Evolutionary conservation across 1,140 invertebrate species (phyloP).

Genomic region (Melipona quadrifasciata): DNA sequence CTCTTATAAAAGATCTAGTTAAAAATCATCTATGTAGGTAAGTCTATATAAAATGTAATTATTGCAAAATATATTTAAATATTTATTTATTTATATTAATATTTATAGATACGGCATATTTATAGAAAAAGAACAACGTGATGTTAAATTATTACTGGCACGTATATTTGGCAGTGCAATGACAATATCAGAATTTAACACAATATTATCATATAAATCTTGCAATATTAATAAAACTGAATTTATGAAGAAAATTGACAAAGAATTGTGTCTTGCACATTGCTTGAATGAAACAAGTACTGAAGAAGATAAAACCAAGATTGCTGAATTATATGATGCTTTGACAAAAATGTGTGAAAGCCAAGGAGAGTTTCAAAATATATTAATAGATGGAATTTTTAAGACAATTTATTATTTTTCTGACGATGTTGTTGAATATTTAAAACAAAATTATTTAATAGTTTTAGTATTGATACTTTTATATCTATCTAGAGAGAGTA

Average conservation of each 20-base stretch:
- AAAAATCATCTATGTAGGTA: slow-evolving; percentile 76
- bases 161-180: slow-evolving; percentile 77
- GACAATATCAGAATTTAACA: slow-evolving; percentile 79
- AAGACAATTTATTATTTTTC: slow-evolving; percentile 69
- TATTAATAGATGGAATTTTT: slow-evolving; percentile 71
- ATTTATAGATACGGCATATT: slow-evolving; percentile 73
- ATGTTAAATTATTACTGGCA: slow-evolving; percentile 81
- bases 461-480: slow-evolving; percentile 77
- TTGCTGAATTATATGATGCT: slow-evolving; percentile 70
- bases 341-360: slow-evolving; percentile 71
- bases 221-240: slow-evolving; percentile 82
- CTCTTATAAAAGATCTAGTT: slow-evolving; percentile 82
- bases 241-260: slow-evolving; percentile 83
- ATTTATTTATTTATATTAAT: slow-evolving; percentile 19
- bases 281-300: slow-evolving; percentile 60
- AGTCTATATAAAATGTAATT: slow-evolving; percentile 9
- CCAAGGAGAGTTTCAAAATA: slow-evolving; percentile 64
- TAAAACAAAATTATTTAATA: slow-evolving; percentile 77
- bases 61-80: background rate
- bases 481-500: slow-evolving; percentile 54
- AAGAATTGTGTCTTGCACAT: slow-evolving; percentile 78
- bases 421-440: slow-evolving; percentile 71
- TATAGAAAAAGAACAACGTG: slow-evolving; percentile 77
- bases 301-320: slow-evolving; percentile 57
- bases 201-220: slow-evolving; percentile 81